Evolutionary conservation across 2,888 invertebrate genomes (phyloP), one percentile per base, ranked within the genome.

Genomic region (Lamellibrachia satsuma): DNA sequence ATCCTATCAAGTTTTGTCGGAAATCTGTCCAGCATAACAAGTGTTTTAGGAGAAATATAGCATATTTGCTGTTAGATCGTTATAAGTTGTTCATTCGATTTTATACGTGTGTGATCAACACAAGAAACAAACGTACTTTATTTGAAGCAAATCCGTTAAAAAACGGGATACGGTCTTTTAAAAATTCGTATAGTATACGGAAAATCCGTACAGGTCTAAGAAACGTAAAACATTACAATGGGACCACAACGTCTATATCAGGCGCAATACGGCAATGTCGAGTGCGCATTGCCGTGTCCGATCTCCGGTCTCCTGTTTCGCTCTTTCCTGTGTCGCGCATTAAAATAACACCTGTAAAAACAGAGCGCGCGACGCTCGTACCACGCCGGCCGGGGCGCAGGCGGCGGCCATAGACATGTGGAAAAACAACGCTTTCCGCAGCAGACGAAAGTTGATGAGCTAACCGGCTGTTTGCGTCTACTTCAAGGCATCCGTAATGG

Each of bases 331-430:
- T 75, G 75, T 75, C 75, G 75, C 75, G 22, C 75, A 75, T 75
- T 75, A 75, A 75, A 75, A 75, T 75, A 75, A 75, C 75, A 75
- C n/a, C 75, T 75, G 22, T 75, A 75, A 75, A 75, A 75, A 75
- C 75, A 75, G 75, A 75, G 75, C 75, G 55, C 55, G 75, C 15
- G 75, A 75, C 75, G 75, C 4, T 75, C 75, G 75, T 75, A 22
- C 22, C 75, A 75, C 75, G 15, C 22, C 75, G 75, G n/a, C 75
- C 15, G 39, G 75, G 75, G 22, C 75, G 15, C 75, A n/a, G 75
- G 75, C 2, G 75, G 75, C 4, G 22, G 75, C 75, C 15, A 15
- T 3, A 22, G 75, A 11, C 75, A n/a, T 39, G 75, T 22, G 6
- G 75, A n/a, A 15, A 75, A 75, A 75, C 22, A 75, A 75, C 22